These are phyloP conservation scores for Sebastes aleutianus DNA, from an alignment of 2,797 vertebrate genomes.

Conservation along the genomic window DNA sequence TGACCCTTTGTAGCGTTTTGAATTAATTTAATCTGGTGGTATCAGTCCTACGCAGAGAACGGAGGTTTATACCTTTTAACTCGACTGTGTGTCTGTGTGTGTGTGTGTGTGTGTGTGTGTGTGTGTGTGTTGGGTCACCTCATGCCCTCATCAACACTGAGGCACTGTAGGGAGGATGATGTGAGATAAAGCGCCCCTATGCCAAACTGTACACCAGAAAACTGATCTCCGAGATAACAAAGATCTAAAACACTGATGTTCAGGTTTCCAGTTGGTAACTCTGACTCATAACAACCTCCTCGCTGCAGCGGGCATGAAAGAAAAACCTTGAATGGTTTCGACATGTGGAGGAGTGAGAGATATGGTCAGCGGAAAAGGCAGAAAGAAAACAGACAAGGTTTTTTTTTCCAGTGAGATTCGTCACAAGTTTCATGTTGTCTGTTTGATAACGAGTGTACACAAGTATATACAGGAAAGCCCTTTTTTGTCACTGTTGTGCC, in stretches of 20 bases:
- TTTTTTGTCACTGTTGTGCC: background rate
- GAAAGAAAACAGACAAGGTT: conserved; percentile 43
- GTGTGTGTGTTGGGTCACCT: conserved; percentile 31
- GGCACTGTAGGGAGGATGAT: conserved; percentile 42
- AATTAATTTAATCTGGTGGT: conserved; percentile 51
- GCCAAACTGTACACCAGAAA: conserved; percentile 63
- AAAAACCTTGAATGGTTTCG: conserved; percentile 56
- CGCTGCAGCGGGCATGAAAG: conserved; percentile 55
- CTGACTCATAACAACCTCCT: conserved; percentile 58
- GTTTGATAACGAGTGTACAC: conserved; percentile 1
- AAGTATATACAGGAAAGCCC: background rate
- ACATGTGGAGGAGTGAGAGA: conserved; percentile 49
- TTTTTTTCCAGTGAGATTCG: conserved; percentile 34
- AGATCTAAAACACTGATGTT: conserved; percentile 60
- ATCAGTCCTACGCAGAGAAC: conserved; percentile 31
- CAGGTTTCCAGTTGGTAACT: conserved; percentile 56
- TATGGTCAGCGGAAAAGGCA: conserved; percentile 32
- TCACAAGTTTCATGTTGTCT: conserved; percentile 16
- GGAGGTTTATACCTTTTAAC: conserved; percentile 20
- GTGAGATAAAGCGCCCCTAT: conserved; percentile 72
- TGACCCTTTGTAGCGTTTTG: conserved; percentile 44
- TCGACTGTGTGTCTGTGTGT: background rate
- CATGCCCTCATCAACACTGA: conserved; percentile 51
- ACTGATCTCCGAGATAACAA: conserved; percentile 68
- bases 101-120: conserved; percentile 6